A percentile compares a stretch with the other conserved stretches of the same genome.
phyloP scores from a whole-genome alignment of 1,140 invertebrate species.

The Acromyrmex echinatior region DNA sequence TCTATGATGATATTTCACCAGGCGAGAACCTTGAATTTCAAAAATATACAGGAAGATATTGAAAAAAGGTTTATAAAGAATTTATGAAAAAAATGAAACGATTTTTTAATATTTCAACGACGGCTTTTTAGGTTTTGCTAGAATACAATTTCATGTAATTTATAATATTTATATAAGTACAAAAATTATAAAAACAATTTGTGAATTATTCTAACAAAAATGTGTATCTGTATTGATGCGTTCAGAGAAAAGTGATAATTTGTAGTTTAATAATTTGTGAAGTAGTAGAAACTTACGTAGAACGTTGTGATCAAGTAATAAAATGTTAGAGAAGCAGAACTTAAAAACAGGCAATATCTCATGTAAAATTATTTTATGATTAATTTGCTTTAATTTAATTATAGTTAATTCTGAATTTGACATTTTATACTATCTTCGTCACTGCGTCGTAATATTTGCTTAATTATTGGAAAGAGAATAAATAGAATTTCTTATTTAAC shows the following conservation, averaged over 20 bases:
- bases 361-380: background rate
- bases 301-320: background rate
- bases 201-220: background rate
- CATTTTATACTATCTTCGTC: background rate
- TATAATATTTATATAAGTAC: constrained; percentile 8
- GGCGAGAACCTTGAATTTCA: background rate
- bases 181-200: background rate
- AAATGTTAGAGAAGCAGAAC: background rate
- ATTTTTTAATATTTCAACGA: background rate
- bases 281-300: background rate
- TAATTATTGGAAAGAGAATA: background rate
- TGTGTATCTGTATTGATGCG: background rate
- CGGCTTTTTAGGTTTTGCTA: background rate
- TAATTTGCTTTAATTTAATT: background rate
- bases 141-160: background rate
- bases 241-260: background rate
- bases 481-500: background rate
- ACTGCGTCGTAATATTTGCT: background rate
- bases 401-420: background rate
- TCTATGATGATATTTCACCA: background rate
- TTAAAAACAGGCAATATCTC: background rate
- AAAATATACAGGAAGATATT: background rate
- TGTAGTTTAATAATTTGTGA: background rate
- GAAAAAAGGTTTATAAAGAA: background rate
- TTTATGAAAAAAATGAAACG: background rate